Evolutionary conservation across 2,113 vertebrate genomes (phyloP), one percentile per base, ranked within the genome.

Genomic region (Zapus hudsonius): DNA sequence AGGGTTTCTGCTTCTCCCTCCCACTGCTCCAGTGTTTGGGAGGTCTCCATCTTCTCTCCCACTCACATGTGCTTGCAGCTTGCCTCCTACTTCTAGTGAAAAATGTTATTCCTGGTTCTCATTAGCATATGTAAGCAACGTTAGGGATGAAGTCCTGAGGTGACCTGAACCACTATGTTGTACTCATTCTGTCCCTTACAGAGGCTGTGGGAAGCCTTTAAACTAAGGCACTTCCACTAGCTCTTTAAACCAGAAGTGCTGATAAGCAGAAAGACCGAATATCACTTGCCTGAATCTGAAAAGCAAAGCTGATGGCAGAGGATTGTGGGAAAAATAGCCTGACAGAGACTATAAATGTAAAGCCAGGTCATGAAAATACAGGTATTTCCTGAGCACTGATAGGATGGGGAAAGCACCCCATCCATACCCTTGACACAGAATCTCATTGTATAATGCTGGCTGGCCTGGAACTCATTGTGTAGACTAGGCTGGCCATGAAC

Each of bases 71-170:
- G 92, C 87, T 67, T 40, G 69, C 29, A 9, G 73, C 69, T 91
- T 6, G 33, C 91, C 91, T 81, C 93, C 89, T 86, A 73, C 91
- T 92, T 86, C 88, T 16, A 72, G 82, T 78, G 74, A 61, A 82
- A n/a, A 57, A 63, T 81, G 63, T 73, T 94, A 96, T 95, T 91
- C 92, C 78, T 93, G 87, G 89, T 74, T 87, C 81, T 93, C 89
- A 92, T 94, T 89, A 94, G 79, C 91, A 94, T 87, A 95, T 84
- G 81, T 90, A 95, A 96, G 92, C 92, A 91, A 89, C 87, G 31
- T 59, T 88, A 38, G 57, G 63, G 67, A 90, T 74, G 63, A 87
- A 93, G 92, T 96, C 95, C 95, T 57, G 72, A 92, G 81, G 63
- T 61, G 95, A 96, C 92, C 93, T 9, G 4, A 82, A 55, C 89